Conservation (phyloP, 2,888 invertebrate genomes). For the Nomada hirtipes region DNA sequence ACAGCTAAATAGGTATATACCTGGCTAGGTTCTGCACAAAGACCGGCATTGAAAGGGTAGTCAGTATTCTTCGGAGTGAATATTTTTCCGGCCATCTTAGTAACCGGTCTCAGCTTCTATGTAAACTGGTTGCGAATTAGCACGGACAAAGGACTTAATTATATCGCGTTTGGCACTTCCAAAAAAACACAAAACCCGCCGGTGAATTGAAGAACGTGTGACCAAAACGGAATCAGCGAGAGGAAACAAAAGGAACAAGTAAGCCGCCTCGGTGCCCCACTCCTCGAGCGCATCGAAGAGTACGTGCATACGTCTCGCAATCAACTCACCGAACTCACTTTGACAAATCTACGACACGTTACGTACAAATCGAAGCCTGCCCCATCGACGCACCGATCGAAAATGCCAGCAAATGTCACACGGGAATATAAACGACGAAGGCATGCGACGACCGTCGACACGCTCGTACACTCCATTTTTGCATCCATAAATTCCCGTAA, state of each 20-base stretch:
- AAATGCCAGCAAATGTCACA: conserved; percentile 36
- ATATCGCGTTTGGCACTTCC: conserved; percentile 53
- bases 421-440: no score
- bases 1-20: conserved; percentile 67
- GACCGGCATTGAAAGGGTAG: conserved; percentile 63
- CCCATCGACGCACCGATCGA: conserved; percentile 8
- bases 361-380: conserved; percentile 6
- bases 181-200: conserved; percentile 46
- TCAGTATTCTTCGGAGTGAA: conserved; percentile 56
- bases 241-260: background rate
- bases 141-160: conserved; percentile 69
- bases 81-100: conserved; percentile 65
- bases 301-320: background rate
- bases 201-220: conserved; percentile 7
- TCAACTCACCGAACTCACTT: conserved; percentile 1
- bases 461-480: background rate
- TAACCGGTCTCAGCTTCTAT: conserved; percentile 59
- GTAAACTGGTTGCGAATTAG: conserved; percentile 72
- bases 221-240: background rate
- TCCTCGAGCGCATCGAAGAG: no score
- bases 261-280: conserved; percentile 9
- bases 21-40: conserved; percentile 59
- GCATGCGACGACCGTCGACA: background rate
- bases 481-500: background rate
- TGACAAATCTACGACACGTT: conserved; percentile 9